phyloP scores from a whole-genome alignment of 2,113 vertebrate genomes.

The Gymnarchus niloticus region DNA sequence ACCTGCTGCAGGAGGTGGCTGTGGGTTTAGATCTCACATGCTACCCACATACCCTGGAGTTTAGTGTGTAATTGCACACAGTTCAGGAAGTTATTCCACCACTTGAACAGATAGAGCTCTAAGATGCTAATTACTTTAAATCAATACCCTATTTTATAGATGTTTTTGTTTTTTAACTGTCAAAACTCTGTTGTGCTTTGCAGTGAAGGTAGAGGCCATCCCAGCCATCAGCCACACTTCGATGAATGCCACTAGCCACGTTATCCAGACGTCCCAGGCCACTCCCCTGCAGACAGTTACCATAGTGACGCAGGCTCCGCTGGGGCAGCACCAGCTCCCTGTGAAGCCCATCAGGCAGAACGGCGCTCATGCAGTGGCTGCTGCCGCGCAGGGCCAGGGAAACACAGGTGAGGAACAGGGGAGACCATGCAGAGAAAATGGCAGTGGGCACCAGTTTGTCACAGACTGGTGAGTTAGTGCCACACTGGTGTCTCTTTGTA shows the following conservation, averaged over 20 bases:
- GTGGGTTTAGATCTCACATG: not conserved
- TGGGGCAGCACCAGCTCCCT: conserved; percentile 96
- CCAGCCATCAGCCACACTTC: conserved; percentile 73
- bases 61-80: not conserved
- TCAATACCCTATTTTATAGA: no score
- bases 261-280: conserved; percentile 77
- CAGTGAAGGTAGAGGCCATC: conserved; percentile 89
- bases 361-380: not conserved
- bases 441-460: not conserved
- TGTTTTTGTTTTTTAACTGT: not conserved
- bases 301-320: conserved; percentile 79
- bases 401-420: not conserved
- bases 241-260: conserved; percentile 70
- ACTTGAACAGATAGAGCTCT: not conserved
- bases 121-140: no score
- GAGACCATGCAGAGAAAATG: not conserved
- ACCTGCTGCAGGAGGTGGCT: not conserved
- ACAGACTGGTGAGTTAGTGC: not conserved
- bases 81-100: not conserved
- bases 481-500: not conserved
- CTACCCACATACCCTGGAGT: not conserved
- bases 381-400: not conserved
- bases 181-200: conserved; percentile 4
- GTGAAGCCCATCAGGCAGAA: conserved; percentile 47
- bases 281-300: conserved; percentile 83